Base-by-base conservation (phyloP, 2,113 vertebrate species). In the Paedocypris sp. region DNA sequence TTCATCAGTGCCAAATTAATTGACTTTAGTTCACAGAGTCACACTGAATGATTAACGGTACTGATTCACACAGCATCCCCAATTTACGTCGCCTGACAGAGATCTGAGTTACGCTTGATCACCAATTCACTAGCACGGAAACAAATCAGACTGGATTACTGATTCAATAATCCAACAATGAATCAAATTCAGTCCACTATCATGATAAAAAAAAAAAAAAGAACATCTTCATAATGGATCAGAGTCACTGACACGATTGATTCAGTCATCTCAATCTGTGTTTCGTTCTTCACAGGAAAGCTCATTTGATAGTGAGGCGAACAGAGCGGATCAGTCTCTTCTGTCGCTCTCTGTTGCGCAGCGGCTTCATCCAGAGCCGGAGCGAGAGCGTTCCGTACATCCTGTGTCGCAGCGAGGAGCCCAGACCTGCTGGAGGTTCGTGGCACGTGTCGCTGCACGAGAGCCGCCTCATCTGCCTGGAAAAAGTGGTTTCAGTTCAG, bases 401-500 rank as follows among this genome's bases (percentile, higher is more conserved):
- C 63, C 84, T 88, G 82, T 99, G 95, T 68, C 90, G 88, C 54
- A 90, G 88, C 0, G 94, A 97, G 45, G 91, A 94, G 36, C 75
- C 79, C 0, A 87, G 89, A 52, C 84, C 86, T 0, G 80, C 86
- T 0, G 86, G 87, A 28, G 79, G 82, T 75, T 81, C 85, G 59
- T 92, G 90, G 90, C 93, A 90, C 53, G 82, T 85, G 76, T 87
- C 93, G 63, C 83, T 98, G 57, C 93, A 90, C 33, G 93, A 97
- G 78, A 92, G 87, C 67, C 91, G 87, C 73, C 82, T 93, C 15
- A 82, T 85, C 1, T 98, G 94, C 2, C 87, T 91, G 75, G 95
- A 97, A 77, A 97, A 95, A 79, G 89, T 98, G 77, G 86, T 96
- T 70, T 90, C 92, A 51, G 89, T 97, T 75, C 89, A 92, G 77